Evolutionary conservation across 2,797 vertebrate genomes (phyloP).

Genomic region (Anguilla marmorata): DNA sequence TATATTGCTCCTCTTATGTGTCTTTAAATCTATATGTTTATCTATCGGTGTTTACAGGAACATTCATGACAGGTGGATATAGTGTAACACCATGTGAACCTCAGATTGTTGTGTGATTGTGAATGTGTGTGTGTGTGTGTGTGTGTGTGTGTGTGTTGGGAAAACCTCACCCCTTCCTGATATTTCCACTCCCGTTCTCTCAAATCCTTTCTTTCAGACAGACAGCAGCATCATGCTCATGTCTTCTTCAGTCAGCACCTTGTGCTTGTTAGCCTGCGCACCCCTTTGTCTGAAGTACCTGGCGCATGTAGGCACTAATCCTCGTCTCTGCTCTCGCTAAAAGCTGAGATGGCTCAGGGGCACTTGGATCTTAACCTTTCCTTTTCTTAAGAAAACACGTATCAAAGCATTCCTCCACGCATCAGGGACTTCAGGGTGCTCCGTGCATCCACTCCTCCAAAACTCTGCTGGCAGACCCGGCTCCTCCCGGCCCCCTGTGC

Average conservation of each 20-base stretch:
- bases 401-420: slow-evolving; percentile 79
- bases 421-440: slow-evolving; percentile 58
- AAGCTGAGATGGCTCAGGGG: slow-evolving; percentile 82
- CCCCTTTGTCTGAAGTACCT: slow-evolving; percentile 78
- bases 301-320: slow-evolving; percentile 87
- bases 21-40: background rate
- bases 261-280: slow-evolving; percentile 85
- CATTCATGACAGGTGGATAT: slow-evolving; percentile 25
- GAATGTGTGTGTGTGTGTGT: background rate
- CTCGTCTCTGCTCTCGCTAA: slow-evolving; percentile 84
- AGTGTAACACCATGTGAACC: background rate
- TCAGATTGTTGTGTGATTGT: background rate
- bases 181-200: slow-evolving; percentile 81
- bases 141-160: slow-evolving; percentile 1
- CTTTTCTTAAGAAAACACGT: slow-evolving; percentile 72
- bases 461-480: slow-evolving; percentile 39
- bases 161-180: slow-evolving; percentile 55
- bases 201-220: slow-evolving; percentile 92
- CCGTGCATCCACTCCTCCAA: slow-evolving; percentile 48
- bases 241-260: slow-evolving; percentile 72
- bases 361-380: slow-evolving; percentile 88
- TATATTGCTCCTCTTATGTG: background rate
- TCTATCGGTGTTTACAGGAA: background rate
- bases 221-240: slow-evolving; percentile 85
- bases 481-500: slow-evolving; percentile 24